Evolutionary conservation across 2,113 vertebrate species (phyloP).

Genomic region (Serinus canaria): DNA sequence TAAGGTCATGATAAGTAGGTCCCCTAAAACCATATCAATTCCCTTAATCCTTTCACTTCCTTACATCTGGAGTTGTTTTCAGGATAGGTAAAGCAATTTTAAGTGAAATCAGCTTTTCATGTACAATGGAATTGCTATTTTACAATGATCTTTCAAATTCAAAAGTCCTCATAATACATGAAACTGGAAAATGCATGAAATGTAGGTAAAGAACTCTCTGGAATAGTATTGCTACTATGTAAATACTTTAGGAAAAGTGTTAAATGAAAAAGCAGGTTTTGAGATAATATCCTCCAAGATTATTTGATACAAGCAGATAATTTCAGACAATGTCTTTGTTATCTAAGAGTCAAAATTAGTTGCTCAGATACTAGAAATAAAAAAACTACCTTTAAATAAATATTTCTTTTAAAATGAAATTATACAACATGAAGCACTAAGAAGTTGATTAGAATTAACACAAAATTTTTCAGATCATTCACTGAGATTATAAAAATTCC

Average conservation of each 20-base stretch:
- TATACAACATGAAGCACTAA: not conserved
- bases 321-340: not conserved
- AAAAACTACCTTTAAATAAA: not conserved
- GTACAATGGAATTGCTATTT: not conserved
- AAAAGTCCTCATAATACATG: not conserved
- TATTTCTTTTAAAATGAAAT: not conserved
- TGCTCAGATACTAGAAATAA: not conserved
- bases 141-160: not conserved
- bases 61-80: not conserved
- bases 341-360: not conserved
- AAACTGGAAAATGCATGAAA: not conserved
- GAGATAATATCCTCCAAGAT: not conserved
- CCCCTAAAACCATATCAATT: not conserved
- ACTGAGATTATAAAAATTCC: not conserved
- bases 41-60: not conserved
- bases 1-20: not conserved
- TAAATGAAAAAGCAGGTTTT: not conserved
- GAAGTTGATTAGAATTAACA: not conserved
- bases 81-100: not conserved
- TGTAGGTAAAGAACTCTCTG: not conserved
- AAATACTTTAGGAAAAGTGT: not conserved
- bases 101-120: not conserved
- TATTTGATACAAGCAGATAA: not conserved
- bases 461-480: not conserved
- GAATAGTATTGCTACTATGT: not conserved